Percentiles rank a stretch among this genome's conserved stretches.
Conservation (phyloP, 2,888 invertebrate species). For the Bellardia bayeri region DNA sequence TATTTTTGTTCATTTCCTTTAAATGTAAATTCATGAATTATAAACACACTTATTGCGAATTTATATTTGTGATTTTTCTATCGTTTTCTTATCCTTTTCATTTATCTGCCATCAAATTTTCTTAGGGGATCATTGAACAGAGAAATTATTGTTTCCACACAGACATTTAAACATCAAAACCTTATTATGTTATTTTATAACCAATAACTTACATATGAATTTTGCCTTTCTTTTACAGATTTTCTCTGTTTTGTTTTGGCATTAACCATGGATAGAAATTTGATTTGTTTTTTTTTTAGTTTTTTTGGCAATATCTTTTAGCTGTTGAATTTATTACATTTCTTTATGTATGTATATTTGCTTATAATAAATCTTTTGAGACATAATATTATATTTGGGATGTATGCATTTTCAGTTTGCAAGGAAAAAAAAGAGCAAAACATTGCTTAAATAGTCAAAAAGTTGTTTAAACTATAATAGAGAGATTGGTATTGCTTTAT, state of each 20-base stretch:
- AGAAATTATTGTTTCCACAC: conserved; percentile 5
- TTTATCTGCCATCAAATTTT: background rate
- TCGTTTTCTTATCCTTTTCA: background rate
- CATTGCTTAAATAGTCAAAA: conserved; percentile 11
- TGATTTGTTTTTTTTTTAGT: conserved; percentile 9
- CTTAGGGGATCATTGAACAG: conserved; percentile 30
- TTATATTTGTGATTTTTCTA: conserved; percentile 5
- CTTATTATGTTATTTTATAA: background rate
- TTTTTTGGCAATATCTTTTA: conserved; percentile 9
- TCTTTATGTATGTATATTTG: conserved; percentile 13
- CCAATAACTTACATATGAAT: conserved; percentile 30
- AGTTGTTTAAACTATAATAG: background rate
- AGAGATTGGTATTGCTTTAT: background rate
- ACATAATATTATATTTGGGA: background rate
- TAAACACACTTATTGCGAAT: background rate
- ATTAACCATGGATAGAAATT: conserved; percentile 10
- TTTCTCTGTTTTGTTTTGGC: background rate
- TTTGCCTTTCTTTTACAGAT: conserved; percentile 16
- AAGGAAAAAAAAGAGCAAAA: background rate
- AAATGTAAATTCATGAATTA: background rate
- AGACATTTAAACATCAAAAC: background rate
- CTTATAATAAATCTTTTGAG: conserved; percentile 39
- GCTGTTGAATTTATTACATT: conserved; percentile 43
- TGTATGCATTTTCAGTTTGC: background rate
- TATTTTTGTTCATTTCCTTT: background rate